phyloP scores from a whole-genome alignment of 1,140 invertebrate species.

The Drosophila fuyamai region DNA sequence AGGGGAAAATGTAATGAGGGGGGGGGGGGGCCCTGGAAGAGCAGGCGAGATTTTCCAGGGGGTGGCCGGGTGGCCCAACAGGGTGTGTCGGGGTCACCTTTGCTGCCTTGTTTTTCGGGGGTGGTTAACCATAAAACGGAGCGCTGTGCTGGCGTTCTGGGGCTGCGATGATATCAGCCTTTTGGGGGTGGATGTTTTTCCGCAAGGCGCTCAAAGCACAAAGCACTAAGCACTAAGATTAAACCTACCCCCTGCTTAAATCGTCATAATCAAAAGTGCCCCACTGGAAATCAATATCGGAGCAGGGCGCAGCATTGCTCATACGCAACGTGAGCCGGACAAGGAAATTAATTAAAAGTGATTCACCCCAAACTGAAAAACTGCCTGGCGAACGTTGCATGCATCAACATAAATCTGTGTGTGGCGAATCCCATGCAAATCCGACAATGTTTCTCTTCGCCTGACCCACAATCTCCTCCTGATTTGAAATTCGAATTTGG shows the following conservation, averaged over 20 bases:
- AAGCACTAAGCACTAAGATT: constrained; percentile 11
- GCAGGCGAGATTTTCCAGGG: constrained; percentile 31
- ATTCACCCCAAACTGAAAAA: constrained; percentile 3
- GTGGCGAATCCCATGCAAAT: constrained; percentile 42
- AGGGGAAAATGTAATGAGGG: constrained; percentile 25
- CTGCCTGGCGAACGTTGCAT: constrained; percentile 12
- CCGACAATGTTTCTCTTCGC: constrained; percentile 19
- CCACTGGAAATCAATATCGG: constrained; percentile 40
- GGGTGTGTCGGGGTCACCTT: constrained; percentile 54
- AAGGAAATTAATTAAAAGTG: constrained; percentile 47
- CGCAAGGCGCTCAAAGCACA: neutral
- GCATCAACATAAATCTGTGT: constrained; percentile 43
- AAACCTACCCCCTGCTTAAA: constrained; percentile 5
- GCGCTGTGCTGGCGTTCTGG: constrained; percentile 13
- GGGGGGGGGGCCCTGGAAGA: neutral
- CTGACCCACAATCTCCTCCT: constrained; percentile 37
- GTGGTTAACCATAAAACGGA: constrained; percentile 36
- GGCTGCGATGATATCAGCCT: constrained; percentile 46
- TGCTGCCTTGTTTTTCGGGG: constrained; percentile 35
- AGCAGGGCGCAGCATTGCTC: constrained; percentile 16
- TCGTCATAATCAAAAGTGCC: constrained; percentile 33
- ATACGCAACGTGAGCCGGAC: constrained; percentile 49
- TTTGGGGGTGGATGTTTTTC: constrained; percentile 30
- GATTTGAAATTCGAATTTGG: constrained; percentile 48
- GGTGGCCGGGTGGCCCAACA: constrained; percentile 31